A percentile compares a stretch with the other conserved stretches of the same genome.
Conservation (phyloP, 2,888 invertebrate genomes). For the Halocaridina rubra region DNA sequence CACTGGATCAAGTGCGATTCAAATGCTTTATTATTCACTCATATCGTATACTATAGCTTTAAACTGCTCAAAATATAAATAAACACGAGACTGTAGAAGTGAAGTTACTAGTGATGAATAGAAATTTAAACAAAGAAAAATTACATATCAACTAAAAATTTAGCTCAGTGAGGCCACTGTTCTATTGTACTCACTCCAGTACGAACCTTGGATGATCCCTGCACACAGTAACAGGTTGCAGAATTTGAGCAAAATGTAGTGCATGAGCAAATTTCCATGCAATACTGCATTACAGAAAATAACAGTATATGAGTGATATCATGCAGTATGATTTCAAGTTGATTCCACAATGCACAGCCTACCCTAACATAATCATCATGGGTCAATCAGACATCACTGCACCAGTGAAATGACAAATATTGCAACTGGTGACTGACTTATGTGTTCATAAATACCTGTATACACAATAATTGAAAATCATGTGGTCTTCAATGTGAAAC, state of each 20-base stretch:
- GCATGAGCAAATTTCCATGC: not conserved
- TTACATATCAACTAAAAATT: too few relatives aligned
- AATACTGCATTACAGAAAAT: not conserved
- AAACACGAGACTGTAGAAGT: too few relatives aligned
- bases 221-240: not conserved
- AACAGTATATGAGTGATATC: not conserved
- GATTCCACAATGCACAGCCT: slow-evolving; percentile 24
- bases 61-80: too few relatives aligned
- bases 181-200: too few relatives aligned
- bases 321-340: not conserved
- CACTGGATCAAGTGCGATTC: too few relatives aligned
- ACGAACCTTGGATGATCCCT: too few relatives aligned
- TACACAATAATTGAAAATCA: not conserved
- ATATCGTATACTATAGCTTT: too few relatives aligned
- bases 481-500: slow-evolving; percentile 31
- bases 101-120: too few relatives aligned
- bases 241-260: not conserved
- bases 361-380: slow-evolving; percentile 5
- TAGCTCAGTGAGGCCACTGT: too few relatives aligned
- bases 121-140: too few relatives aligned
- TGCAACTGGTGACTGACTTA: not conserved
- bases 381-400: not conserved
- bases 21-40: too few relatives aligned
- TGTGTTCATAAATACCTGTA: not conserved
- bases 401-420: not conserved